Conservation (phyloP, 2,888 invertebrate genomes). For the Polietes domitor region DNA sequence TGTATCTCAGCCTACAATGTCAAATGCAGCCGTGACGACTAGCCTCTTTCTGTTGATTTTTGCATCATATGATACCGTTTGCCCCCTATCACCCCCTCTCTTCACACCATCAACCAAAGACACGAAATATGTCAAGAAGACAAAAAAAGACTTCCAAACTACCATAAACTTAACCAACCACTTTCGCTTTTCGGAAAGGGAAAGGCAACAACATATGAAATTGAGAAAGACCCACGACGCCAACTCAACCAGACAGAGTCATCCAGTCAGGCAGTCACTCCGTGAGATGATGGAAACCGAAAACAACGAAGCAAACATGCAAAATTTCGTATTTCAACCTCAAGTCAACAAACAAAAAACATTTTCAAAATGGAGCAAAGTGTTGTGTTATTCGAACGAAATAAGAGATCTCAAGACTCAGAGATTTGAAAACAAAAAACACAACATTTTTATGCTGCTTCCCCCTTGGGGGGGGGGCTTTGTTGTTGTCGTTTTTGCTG, state of each 20-base stretch:
- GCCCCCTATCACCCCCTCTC: neutral
- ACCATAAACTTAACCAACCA: conserved; percentile 22
- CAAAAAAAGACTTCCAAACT: neutral
- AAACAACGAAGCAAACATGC: conserved; percentile 10
- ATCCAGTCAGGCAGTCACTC: no score
- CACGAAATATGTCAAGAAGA: neutral
- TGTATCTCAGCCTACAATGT: no score
- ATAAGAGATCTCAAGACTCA: neutral
- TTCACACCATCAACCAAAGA: neutral
- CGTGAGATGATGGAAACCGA: neutral
- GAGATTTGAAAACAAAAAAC: neutral
- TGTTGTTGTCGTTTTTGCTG: no score
- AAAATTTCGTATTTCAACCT: conserved; percentile 12
- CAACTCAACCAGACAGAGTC: neutral
- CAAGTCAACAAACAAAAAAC: neutral
- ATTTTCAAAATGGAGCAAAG: conserved; percentile 22
- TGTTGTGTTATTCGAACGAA: neutral
- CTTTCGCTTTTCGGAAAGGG: conserved; percentile 40
- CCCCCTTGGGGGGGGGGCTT: no score
- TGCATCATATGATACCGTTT: neutral
- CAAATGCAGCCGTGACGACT: no score
- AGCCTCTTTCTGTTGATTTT: neutral
- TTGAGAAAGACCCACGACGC: conserved; percentile 24
- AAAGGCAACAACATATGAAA: conserved; percentile 25
- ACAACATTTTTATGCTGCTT: neutral